These are phyloP conservation scores for Solen grandis DNA, from an alignment of 1,140 invertebrate species.

Conservation along the genomic window DNA sequence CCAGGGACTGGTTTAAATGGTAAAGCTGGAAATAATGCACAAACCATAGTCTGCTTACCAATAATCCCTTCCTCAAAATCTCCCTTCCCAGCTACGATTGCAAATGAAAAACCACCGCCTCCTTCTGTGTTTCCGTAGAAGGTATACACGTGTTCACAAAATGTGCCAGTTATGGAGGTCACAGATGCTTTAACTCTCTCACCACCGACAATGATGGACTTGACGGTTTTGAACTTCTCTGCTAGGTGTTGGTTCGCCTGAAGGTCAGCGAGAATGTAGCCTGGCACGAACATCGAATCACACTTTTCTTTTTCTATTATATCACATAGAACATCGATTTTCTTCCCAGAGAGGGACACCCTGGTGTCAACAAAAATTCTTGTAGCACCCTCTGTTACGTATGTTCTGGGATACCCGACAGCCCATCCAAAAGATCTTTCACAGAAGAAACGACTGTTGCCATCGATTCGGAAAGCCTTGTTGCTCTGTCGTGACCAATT, in stretches of 20 bases:
- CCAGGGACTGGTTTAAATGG: no score
- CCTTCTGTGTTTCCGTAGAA: constrained; percentile 34
- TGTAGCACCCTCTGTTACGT: constrained; percentile 47
- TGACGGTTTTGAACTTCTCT: constrained; percentile 27
- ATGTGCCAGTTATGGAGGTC: background rate
- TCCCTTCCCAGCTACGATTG: background rate
- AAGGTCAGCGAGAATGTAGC: constrained; percentile 30
- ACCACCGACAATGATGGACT: background rate
- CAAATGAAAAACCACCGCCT: background rate
- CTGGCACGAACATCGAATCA: constrained; percentile 37
- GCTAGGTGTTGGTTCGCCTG: background rate
- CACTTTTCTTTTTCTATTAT: constrained; percentile 36
- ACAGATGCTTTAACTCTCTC: constrained; percentile 14
- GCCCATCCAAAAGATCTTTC: constrained; percentile 56
- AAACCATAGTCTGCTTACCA: no score
- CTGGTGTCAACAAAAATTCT: constrained; percentile 39
- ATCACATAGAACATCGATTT: constrained; percentile 7
- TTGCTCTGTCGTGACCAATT: constrained; percentile 15
- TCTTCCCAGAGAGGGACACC: constrained; percentile 14
- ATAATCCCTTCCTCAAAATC: constrained; percentile 46
- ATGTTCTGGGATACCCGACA: constrained; percentile 55
- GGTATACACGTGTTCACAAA: background rate
- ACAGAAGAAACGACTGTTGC: constrained; percentile 19
- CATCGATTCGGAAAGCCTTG: background rate
- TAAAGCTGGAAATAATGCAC: no score